Evolutionary conservation across 2,888 invertebrate genomes (phyloP).

Genomic region (Pyrrhosoma nymphula): DNA sequence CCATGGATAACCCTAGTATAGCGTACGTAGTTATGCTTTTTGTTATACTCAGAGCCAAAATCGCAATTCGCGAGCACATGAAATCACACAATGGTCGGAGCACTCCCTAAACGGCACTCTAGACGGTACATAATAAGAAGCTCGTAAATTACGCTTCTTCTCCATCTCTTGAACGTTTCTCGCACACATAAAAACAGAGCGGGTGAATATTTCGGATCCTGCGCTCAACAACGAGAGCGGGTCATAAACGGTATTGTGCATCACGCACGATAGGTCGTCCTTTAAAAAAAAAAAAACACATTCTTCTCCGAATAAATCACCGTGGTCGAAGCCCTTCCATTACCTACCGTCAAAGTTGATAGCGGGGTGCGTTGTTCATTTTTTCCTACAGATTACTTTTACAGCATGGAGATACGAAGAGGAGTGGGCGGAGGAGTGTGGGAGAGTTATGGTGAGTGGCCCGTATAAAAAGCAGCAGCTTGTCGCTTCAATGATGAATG

Average conservation of each 20-base stretch:
- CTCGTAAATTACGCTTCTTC: not conserved
- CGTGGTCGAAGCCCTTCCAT: not conserved
- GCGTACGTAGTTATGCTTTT: too few relatives aligned
- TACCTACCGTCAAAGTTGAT: not conserved
- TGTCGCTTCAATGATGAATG: not conserved
- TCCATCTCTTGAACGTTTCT: not conserved
- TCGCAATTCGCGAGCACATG: too few relatives aligned
- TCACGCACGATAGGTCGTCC: not conserved
- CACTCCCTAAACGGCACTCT: too few relatives aligned
- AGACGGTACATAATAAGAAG: too few relatives aligned
- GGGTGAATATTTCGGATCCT: not conserved
- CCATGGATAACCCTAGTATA: too few relatives aligned
- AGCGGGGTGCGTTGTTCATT: not conserved
- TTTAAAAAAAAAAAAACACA: not conserved
- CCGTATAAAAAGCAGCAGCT: not conserved
- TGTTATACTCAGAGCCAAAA: too few relatives aligned
- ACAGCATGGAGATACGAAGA: not conserved
- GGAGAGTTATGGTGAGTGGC: not conserved
- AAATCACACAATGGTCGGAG: too few relatives aligned
- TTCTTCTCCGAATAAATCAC: not conserved
- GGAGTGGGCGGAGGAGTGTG: not conserved
- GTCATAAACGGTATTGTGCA: slow-evolving; percentile 8
- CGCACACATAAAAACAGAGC: not conserved
- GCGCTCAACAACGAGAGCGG: not conserved
- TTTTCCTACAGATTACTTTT: not conserved